Base-by-base conservation (phyloP, 2,113 vertebrate genomes). In the Tychaedon coryphoeus region DNA sequence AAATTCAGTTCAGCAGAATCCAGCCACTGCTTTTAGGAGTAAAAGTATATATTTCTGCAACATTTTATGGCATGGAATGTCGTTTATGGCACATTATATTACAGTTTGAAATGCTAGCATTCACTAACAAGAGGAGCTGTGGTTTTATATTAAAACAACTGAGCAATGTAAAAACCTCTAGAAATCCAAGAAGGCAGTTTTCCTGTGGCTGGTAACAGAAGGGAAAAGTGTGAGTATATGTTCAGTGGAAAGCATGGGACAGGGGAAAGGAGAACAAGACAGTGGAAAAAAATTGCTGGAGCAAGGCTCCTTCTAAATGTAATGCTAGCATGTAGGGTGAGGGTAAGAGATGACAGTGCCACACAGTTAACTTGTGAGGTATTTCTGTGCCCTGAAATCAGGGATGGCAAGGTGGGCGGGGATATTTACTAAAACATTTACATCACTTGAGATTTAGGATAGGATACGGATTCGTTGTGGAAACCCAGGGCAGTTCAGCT, bases 31-130 rank as follows among this genome's bases (percentile, higher is more conserved):
- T 93, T 95, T 86, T 89, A 96, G 86, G 77, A 96, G 96, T 94
- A 97, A 97, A 97, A 95, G 75, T 97, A 96, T 97, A 97, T 91
- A 92, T 97, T 97, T 97, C 94, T 97, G 96, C 96, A 98, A 97
- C 97, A 97, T 97, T 98, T 97, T 96, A 97, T 88, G 84, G 75
- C 81, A 86, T 91, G 92, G 92, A 97, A 95, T 96, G 92, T 92
- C 14, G 13, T 97, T 98, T 97, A 97, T 95, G 83, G 94, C 93
- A 97, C 95, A 54, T 97, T 91, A 85, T 92, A 94, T 96, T 97
- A 89, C 76, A 76, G 75, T 88, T 94, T 88, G 73, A 96, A 97
- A 97, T 76, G 86, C 74, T 90, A 91, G 87, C 57, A 53, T 86
- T 90, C 92, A 85, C 94, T 94, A 94, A 88, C 88, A 75, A 88